These are phyloP conservation scores for Pogoniulus pusillus DNA, from an alignment of 2,797 vertebrate genomes.

Conservation along the genomic window DNA sequence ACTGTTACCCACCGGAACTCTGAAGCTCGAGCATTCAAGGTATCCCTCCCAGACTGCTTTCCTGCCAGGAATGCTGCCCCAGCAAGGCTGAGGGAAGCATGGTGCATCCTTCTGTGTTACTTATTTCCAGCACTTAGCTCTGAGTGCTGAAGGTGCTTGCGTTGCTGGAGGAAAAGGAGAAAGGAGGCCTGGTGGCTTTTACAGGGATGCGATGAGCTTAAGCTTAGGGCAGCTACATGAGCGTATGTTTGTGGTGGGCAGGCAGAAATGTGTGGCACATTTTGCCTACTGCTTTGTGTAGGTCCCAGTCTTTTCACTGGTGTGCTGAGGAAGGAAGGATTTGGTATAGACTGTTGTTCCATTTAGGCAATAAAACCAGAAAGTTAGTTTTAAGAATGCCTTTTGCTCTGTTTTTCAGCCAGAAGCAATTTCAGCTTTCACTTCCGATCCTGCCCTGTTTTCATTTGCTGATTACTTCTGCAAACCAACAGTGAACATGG, in stretches of 20 bases:
- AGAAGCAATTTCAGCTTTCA: conserved; percentile 94
- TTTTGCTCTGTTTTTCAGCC: conserved; percentile 78
- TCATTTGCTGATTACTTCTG: conserved; percentile 97
- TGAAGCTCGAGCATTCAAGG: conserved; percentile 91
- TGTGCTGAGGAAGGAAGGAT: background rate
- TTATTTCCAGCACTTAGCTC: background rate
- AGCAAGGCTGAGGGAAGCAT: background rate
- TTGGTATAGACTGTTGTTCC: background rate
- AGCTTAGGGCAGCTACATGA: background rate
- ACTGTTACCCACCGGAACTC: conserved; percentile 86
- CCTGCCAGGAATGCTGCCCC: background rate
- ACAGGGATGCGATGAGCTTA: background rate
- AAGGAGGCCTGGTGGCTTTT: background rate
- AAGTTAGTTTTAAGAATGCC: background rate
- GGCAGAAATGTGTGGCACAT: accelerated
- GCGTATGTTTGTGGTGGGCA: background rate
- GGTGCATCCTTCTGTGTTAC: background rate
- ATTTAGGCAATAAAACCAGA: background rate
- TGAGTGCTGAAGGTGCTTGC: background rate
- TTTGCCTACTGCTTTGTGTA: background rate
- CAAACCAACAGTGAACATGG: conserved; percentile 86
- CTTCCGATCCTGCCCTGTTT: conserved; percentile 92
- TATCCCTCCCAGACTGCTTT: conserved; percentile 18
- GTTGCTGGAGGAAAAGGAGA: background rate
- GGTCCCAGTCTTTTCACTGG: background rate